phyloP scores from a whole-genome alignment of 2,113 vertebrate species.

The Riparia riparia region DNA sequence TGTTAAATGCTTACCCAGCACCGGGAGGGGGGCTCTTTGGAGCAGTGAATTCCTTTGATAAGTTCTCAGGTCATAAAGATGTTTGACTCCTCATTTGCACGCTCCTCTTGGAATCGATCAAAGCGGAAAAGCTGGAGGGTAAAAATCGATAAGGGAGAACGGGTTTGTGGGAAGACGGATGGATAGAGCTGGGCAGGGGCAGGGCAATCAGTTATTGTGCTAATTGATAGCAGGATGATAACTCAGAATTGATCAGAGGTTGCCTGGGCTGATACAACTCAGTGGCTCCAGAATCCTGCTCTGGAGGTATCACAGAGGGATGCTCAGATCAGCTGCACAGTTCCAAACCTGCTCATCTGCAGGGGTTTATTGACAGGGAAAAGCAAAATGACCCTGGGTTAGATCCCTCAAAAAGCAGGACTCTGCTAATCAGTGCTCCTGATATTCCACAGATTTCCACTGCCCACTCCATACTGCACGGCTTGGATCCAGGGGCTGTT shows the following conservation, averaged over 20 bases:
- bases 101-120: constrained; percentile 12
- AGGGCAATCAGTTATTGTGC: background rate
- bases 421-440: background rate
- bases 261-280: background rate
- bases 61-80: constrained; percentile 28
- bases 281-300: background rate
- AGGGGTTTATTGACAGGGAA: background rate
- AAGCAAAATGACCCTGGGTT: background rate
- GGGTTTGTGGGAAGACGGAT: background rate
- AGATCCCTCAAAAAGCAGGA: background rate
- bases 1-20: background rate
- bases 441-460: background rate
- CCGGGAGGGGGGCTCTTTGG: background rate
- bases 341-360: background rate
- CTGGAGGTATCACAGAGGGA: background rate
- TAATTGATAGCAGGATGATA: background rate
- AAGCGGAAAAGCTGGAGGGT: background rate
- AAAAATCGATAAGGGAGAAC: constrained; percentile 13
- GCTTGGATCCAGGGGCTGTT: background rate
- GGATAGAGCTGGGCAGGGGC: background rate
- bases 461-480: background rate
- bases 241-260: constrained; percentile 17
- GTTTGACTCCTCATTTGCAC: constrained; percentile 47
- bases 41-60: background rate
- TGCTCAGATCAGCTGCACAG: background rate